Conservation (phyloP, 2,113 vertebrate species). For the Ammodytes dubius region DNA sequence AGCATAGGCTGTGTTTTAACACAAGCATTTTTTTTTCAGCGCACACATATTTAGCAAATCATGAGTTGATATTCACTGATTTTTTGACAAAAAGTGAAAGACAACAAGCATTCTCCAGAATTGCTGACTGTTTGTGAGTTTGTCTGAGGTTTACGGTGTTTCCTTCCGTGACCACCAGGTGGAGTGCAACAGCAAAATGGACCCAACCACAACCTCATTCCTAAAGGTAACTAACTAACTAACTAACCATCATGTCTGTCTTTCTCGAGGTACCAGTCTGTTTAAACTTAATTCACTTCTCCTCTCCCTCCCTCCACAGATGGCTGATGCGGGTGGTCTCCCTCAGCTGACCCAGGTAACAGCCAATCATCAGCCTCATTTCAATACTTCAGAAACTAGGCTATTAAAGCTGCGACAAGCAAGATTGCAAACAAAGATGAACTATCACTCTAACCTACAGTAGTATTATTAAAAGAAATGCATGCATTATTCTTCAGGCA, state of each 20-base stretch:
- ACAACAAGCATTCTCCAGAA: no score
- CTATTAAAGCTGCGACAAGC: neutral
- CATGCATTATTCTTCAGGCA: neutral
- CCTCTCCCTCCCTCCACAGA: conserved; percentile 76
- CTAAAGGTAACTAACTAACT: conserved; percentile 81
- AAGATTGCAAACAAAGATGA: neutral
- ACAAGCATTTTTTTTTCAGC: no score
- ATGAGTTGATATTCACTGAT: no score
- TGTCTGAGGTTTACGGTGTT: neutral
- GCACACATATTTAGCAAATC: no score
- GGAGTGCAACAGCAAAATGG: conserved; percentile 91
- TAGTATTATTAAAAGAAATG: neutral
- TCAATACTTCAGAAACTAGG: neutral
- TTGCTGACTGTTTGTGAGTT: neutral
- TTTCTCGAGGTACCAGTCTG: neutral
- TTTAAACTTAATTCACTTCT: neutral
- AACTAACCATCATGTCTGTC: accelerated
- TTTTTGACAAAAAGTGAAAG: no score
- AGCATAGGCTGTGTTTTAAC: no score
- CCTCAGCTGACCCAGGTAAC: conserved; percentile 93
- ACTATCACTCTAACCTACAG: neutral
- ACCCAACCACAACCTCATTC: conserved; percentile 90
- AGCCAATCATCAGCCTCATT: neutral
- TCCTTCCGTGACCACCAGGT: conserved; percentile 80
- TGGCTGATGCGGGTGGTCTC: conserved; percentile 93